A percentile compares a stretch with the other conserved stretches of the same genome.
Evolutionary conservation across 2,888 invertebrate genomes (phyloP).

Genomic region (Serripes groenlandicus): DNA sequence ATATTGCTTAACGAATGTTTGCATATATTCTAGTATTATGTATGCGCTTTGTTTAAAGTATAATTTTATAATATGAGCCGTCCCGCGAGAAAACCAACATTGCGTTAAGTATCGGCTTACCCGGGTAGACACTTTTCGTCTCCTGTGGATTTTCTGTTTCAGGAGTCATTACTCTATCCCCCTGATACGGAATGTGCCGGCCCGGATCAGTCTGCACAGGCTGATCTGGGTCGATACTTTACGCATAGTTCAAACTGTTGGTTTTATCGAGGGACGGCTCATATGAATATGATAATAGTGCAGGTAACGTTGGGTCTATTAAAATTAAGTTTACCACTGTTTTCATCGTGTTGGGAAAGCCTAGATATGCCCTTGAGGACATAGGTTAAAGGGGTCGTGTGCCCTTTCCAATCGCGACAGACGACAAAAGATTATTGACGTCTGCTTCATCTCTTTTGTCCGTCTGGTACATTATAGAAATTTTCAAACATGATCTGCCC

Average conservation of each 20-base stretch:
- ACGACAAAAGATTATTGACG: slow-evolving; percentile 6
- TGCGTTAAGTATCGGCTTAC: no score
- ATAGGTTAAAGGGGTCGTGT: not conserved
- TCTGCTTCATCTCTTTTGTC: slow-evolving; percentile 3
- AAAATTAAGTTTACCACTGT: not conserved
- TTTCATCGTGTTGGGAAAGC: not conserved
- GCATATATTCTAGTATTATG: no score
- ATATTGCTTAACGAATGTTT: no score
- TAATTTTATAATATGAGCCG: no score
- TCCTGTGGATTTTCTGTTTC: no score
- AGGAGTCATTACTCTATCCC: no score
- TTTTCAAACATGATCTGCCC: slow-evolving; percentile 37
- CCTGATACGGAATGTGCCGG: no score
- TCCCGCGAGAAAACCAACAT: no score
- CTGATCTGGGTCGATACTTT: not conserved
- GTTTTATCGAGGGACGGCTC: not conserved
- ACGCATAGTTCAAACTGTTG: not conserved
- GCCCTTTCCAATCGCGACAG: not conserved
- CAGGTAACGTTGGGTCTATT: not conserved
- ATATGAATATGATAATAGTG: not conserved
- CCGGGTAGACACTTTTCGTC: no score
- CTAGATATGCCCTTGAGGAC: not conserved
- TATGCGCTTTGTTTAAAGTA: no score
- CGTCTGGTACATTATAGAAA: slow-evolving; percentile 47
- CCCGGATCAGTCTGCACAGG: not conserved